A percentile compares a stretch with the other conserved stretches of the same genome.
phyloP scores from a whole-genome alignment of 2,113 vertebrate species.

The Etia nguti region DNA sequence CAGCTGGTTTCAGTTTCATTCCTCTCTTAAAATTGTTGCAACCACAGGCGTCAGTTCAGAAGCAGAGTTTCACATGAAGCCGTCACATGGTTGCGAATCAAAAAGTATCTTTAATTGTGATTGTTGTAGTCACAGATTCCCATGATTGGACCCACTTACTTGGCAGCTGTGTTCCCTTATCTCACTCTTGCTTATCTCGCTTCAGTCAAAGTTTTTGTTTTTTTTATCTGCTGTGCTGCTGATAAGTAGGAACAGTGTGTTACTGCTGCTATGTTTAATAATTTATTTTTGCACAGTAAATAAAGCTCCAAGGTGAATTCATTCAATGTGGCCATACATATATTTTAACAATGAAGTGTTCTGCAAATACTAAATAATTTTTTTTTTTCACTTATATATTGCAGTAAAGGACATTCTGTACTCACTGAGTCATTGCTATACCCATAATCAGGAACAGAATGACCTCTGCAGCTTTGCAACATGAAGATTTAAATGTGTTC shows the following conservation, averaged over 20 bases:
- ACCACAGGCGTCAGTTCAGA: not conserved
- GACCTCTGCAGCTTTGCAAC: not conserved
- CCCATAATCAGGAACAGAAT: not conserved
- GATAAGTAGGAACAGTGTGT: not conserved
- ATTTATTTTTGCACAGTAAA: not conserved
- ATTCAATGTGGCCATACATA: not conserved
- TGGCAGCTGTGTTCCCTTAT: constrained; percentile 1
- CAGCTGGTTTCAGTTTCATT: not conserved
- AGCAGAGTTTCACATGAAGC: not conserved
- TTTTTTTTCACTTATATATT: not conserved
- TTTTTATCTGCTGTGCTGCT: not conserved
- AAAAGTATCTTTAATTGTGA: not conserved
- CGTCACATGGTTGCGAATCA: not conserved
- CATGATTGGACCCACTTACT: not conserved
- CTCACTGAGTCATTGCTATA: not conserved
- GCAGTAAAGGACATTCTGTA: not conserved
- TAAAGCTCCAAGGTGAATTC: not conserved
- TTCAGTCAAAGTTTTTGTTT: not conserved
- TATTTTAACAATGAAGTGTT: not conserved
- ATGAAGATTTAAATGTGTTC: not conserved
- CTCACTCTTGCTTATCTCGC: not conserved
- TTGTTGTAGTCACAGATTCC: not conserved
- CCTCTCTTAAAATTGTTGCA: not conserved
- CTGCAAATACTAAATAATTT: not conserved
- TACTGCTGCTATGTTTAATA: not conserved